Evolutionary conservation across 1,140 invertebrate genomes (phyloP).

Genomic region (Cotesia chilonis): DNA sequence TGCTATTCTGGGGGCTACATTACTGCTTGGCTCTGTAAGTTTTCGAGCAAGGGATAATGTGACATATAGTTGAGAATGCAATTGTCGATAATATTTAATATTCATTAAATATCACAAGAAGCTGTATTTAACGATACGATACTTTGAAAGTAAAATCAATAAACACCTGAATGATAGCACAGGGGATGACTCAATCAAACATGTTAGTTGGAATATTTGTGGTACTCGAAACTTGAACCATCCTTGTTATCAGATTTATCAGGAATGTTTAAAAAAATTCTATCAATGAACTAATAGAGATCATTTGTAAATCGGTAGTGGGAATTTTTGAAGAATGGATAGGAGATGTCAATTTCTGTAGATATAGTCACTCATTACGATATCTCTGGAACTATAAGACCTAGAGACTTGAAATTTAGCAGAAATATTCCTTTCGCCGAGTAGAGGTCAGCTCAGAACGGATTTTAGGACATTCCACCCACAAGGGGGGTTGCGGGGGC

Average conservation of each 20-base stretch:
- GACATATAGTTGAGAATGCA: background rate
- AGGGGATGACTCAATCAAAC: slow-evolving; percentile 76
- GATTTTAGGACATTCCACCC: too few relatives aligned
- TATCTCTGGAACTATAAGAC: too few relatives aligned
- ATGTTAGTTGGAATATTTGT: slow-evolving; percentile 70
- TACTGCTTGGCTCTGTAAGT: slow-evolving; percentile 75
- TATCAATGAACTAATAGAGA: slow-evolving; percentile 57
- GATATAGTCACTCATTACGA: too few relatives aligned
- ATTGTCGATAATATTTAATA: background rate
- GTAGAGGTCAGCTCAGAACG: too few relatives aligned
- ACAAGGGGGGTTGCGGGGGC: too few relatives aligned
- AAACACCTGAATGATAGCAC: slow-evolving; percentile 74
- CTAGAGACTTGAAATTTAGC: too few relatives aligned
- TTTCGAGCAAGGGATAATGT: background rate
- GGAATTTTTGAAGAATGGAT: background rate
- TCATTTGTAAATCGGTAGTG: background rate
- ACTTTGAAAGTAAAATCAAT: slow-evolving; percentile 53
- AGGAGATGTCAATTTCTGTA: too few relatives aligned
- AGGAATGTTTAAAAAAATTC: slow-evolving; percentile 64
- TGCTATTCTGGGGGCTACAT: slow-evolving; percentile 73
- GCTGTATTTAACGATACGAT: slow-evolving; percentile 51
- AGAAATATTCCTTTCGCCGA: too few relatives aligned
- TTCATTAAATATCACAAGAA: background rate
- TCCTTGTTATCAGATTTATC: slow-evolving; percentile 63
- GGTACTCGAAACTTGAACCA: slow-evolving; percentile 52